Percentiles rank a stretch among this genome's conserved stretches.
Evolutionary conservation across 2,113 vertebrate genomes (phyloP).

Genomic region (Chaenogobius annularis): DNA sequence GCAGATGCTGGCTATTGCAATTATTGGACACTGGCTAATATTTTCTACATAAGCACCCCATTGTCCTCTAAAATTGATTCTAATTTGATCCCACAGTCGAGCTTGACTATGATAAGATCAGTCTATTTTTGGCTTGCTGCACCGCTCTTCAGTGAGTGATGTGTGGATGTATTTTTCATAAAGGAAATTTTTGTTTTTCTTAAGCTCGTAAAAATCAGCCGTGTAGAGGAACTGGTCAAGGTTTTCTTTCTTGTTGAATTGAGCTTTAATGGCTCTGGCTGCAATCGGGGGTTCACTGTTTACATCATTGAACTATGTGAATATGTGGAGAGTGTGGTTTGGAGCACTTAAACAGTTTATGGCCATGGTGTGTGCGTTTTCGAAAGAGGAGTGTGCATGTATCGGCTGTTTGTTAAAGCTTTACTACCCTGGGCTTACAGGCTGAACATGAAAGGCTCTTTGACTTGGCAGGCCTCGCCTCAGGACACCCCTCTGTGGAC

Average conservation of each 20-base stretch:
- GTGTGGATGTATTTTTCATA: conserved; percentile 61
- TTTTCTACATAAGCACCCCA: conserved; percentile 51
- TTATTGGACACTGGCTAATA: conserved; percentile 62
- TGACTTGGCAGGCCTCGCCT: conserved; percentile 83
- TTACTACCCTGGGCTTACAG: conserved; percentile 67
- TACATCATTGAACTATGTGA: conserved; percentile 42
- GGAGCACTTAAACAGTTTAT: conserved; percentile 61
- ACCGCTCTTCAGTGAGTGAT: conserved; percentile 64
- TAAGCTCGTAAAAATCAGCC: conserved; percentile 44
- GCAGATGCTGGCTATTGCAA: conserved; percentile 55
- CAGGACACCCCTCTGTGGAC: conserved; percentile 87
- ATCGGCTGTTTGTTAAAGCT: conserved; percentile 64
- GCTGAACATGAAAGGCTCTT: conserved; percentile 79
- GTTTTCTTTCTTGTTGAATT: conserved; percentile 61
- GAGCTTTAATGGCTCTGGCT: conserved; percentile 46
- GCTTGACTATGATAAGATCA: conserved; percentile 49
- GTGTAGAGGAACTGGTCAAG: conserved; percentile 46
- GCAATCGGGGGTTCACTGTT: conserved; percentile 45
- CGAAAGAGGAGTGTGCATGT: conserved; percentile 27
- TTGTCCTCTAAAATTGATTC: conserved; percentile 59
- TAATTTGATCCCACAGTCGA: conserved; percentile 63
- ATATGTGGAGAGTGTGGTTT: conserved; percentile 46
- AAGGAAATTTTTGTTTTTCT: conserved; percentile 50
- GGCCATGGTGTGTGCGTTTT: conserved; percentile 32
- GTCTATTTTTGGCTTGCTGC: conserved; percentile 61